Evolutionary conservation across 92 coral and sea anemone genomes (phyloP).

Genomic region (Nematostella vectensis): DNA sequence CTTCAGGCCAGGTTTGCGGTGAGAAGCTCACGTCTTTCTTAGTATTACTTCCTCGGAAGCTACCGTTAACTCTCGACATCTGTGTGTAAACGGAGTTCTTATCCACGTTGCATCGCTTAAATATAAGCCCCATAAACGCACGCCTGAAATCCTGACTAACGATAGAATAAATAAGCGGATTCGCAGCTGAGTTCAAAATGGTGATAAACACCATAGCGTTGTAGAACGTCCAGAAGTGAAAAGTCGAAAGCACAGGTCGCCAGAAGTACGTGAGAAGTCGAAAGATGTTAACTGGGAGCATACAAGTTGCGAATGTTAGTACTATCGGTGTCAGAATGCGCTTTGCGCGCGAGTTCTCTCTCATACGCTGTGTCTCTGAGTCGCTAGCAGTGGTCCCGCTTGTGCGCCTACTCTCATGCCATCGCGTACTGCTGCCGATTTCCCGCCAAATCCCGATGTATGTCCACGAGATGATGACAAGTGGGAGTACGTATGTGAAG

Average conservation of each 20-base stretch:
- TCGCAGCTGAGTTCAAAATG: constrained; percentile 41
- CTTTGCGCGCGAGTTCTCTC: constrained; percentile 49
- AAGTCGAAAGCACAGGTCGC: constrained; percentile 3
- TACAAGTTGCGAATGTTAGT: constrained; percentile 41
- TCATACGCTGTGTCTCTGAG: constrained; percentile 10
- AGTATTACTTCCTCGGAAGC: constrained; percentile 2
- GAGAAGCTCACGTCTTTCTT: background rate
- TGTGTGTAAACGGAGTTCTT: background rate
- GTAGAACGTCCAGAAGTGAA: constrained; percentile 41
- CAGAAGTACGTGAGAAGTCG: constrained; percentile 31
- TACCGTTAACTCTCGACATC: constrained; percentile 1
- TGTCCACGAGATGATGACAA: constrained; percentile 46
- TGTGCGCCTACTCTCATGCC: constrained; percentile 31
- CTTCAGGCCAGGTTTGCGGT: constrained; percentile 27
- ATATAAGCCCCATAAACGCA: constrained; percentile 27
- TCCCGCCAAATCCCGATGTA: constrained; percentile 61
- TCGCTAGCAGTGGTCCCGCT: background rate
- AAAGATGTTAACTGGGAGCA: constrained; percentile 36
- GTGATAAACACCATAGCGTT: constrained; percentile 31
- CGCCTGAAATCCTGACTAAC: constrained; percentile 59
- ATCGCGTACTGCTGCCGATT: constrained; percentile 50
- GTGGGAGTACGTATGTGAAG: constrained; percentile 50
- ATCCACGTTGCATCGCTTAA: constrained; percentile 1
- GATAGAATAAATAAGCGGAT: constrained; percentile 51
- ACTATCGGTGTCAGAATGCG: constrained; percentile 50